Evolutionary conservation across 1,140 invertebrate species (phyloP), one percentile per base, ranked within the genome.

Genomic region (Mycetomoellerius zeteki): DNA sequence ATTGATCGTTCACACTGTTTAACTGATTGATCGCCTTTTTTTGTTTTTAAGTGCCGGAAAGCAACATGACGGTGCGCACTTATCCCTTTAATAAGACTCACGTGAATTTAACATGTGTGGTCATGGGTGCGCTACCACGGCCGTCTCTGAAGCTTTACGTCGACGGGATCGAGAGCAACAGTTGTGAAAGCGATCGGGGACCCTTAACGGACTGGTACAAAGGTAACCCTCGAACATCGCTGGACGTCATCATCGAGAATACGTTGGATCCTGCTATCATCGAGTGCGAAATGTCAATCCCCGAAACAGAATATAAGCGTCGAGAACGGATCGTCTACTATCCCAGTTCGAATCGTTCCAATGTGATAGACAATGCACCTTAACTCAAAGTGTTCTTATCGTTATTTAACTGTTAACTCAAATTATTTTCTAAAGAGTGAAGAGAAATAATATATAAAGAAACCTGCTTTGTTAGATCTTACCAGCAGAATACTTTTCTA

Each of bases 211-310:
- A 88, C 14, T 65, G 47, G 58, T 72, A 90, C n/a, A 58, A 58
- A 4, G 52, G 27, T n/a, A 37, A 37, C 1, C 21, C n/a, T 0
- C 64, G 33, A 7, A 52, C 58, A 10, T 86, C 54, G 10, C 54
- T 87, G 2, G 65, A 82, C 10, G 50, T 76, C 0, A 47, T 93
- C 4, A 5, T 88, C 10, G 62, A 54, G 10, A 87, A 89, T 24
- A 58, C 73, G 27, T 12, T 72, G 4, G 86, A 92, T 58, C 88
- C 90, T 0, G 64, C 85, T 2, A n/a, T 91, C 12, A 43, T 93
- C 6, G 91, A 92, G 2, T 93, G 92, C 47, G 92, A 93, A 56
- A 89, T 93, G 60, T 86, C 71, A 2, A 93, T 93, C 52, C 91
- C 92, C 3, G 54, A 71, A 19, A 92, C 92, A 8, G 89, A 92